Percentiles rank a stretch among this genome's conserved stretches.
Conservation (phyloP, 1,140 invertebrate species). For the Monochamus saltuarius region DNA sequence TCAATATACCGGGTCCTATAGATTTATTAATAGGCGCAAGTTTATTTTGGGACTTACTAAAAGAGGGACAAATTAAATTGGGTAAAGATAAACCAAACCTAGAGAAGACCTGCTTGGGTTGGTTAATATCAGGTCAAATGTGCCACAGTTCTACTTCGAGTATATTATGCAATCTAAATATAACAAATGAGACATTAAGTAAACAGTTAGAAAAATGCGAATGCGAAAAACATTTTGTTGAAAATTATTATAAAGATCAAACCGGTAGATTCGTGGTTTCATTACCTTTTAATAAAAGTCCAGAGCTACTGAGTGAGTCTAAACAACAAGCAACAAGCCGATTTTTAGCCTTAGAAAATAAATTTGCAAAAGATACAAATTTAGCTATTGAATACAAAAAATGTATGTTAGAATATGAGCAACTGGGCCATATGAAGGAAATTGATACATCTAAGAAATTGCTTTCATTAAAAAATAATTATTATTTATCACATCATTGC, state of each 20-base stretch:
- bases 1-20: constrained; percentile 5
- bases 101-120: constrained; percentile 22
- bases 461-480: constrained; percentile 1
- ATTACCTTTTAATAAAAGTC: too few relatives aligned
- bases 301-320: too few relatives aligned
- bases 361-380: too few relatives aligned
- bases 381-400: constrained; percentile 7
- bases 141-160: neutral
- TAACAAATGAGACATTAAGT: neutral
- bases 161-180: neutral
- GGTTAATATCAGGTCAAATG: constrained; percentile 10
- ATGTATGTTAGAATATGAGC: constrained; percentile 4
- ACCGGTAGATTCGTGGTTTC: too few relatives aligned
- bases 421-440: neutral
- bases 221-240: constrained; percentile 2
- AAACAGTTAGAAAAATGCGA: constrained; percentile 3
- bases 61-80: constrained; percentile 6
- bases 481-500: constrained; percentile 39
- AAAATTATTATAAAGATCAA: constrained; percentile 1
- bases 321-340: too few relatives aligned
- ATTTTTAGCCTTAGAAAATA: too few relatives aligned
- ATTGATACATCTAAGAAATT: too few relatives aligned
- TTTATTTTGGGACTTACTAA: constrained; percentile 15
- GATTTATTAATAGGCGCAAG: constrained; percentile 14
- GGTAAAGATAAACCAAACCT: constrained; percentile 16